Evolutionary conservation across 2,113 vertebrate genomes (phyloP), one percentile per base, ranked within the genome.

Genomic region (Corythaeola cristata): DNA sequence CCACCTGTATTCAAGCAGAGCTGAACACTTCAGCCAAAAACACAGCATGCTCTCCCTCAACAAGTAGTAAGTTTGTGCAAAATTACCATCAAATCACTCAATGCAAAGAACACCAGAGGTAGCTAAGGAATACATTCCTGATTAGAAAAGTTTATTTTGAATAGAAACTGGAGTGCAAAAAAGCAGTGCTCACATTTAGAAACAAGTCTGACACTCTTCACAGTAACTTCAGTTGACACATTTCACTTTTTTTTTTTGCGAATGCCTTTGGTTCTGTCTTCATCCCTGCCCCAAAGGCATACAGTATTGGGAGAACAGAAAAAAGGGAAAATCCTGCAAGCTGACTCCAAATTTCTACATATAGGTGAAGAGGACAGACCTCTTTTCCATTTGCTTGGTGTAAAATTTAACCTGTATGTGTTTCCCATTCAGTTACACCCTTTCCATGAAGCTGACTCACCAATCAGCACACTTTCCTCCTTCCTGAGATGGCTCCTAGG

Each of bases 81-180:
- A 72, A 68, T 71, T 8, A 77, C 3, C 26, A 74, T 8, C 41
- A 26, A 52, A 60, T 56, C n/a, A 30, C 76, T 53, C 33, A 20
- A 33, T 18, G 33, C 49, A 89, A 81, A 73, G 27, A 66, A 82
- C 47, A 73, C n/a, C 73, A 81, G 50, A 27, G 37, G 41, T 30
- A 85, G 32, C 55, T 68, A 55, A 63, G 59, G 53, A 89, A 80
- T 19, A 81, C 5, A 41, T 30, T 89, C 83, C 71, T 10, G 6
- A 85, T 55, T 77, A 91, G 67, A 69, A 79, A 79, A 60, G 55
- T 97, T 97, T 97, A 97, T 97, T 97, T 89, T 83, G 3, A 69
- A 67, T 39, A 88, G 74, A 35, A 89, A 91, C 91, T 80, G 74
- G 89, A 82, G 35, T 83, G 94, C 52, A 88, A 89, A 91, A 49